Conservation (phyloP, 2,888 invertebrate species). For the Erebia palarica region DNA sequence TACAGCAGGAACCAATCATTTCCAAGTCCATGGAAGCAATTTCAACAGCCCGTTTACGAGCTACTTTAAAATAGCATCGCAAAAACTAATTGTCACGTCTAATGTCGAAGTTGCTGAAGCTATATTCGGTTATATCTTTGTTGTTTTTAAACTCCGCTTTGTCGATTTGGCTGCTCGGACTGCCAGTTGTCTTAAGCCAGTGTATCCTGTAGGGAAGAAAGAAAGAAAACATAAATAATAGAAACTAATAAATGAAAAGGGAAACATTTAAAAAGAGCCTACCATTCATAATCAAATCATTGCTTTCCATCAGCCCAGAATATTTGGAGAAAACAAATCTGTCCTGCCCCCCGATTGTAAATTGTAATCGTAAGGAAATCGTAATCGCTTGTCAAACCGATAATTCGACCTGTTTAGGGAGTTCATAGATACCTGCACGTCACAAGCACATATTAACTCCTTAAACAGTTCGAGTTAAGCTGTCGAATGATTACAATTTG, state of each 20-base stretch:
- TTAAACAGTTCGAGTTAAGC: too few species aligned
- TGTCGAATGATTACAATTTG: too few species aligned
- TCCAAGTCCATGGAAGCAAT: too few species aligned
- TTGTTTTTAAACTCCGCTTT: slow-evolving; percentile 87
- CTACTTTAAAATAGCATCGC: neutral
- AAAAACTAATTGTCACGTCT: slow-evolving; percentile 51
- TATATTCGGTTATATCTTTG: slow-evolving; percentile 77
- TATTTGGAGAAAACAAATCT: too few species aligned
- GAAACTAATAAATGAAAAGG: neutral
- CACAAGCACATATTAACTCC: too few species aligned
- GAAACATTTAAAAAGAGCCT: neutral
- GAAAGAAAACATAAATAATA: neutral
- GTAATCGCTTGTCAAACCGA: too few species aligned
- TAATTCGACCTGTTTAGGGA: too few species aligned
- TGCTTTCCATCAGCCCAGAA: too few species aligned
- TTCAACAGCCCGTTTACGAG: neutral
- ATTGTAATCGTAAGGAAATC: too few species aligned
- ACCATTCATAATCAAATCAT: too few species aligned
- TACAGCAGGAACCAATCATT: neutral
- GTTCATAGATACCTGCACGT: too few species aligned
- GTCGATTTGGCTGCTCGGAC: slow-evolving; percentile 88
- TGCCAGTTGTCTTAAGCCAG: slow-evolving; percentile 85
- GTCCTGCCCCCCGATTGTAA: too few species aligned
- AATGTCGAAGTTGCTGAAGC: slow-evolving; percentile 78
- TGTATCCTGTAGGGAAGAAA: slow-evolving; percentile 66